Percentiles rank a stretch among this genome's conserved stretches.
Conservation (phyloP, 64 coral and sea anemone species). For the Dendrophyllia cribrosa region DNA sequence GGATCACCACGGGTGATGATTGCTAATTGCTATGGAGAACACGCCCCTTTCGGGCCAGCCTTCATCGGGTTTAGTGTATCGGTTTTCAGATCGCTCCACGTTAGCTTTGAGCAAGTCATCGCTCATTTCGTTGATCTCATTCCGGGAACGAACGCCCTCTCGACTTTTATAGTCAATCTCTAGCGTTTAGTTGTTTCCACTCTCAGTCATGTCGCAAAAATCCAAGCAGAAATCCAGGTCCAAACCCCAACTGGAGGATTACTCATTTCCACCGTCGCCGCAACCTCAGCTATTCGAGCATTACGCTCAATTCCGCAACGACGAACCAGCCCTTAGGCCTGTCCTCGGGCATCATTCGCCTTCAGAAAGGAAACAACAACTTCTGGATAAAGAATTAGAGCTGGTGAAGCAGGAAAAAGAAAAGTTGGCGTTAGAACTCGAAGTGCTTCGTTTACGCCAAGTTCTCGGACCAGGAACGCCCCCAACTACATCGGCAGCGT, state of each 20-base stretch:
- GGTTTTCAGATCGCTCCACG: neutral
- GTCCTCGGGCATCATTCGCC: neutral
- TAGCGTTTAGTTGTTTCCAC: neutral
- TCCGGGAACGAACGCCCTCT: neutral
- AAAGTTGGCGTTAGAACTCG: neutral
- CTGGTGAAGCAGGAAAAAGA: neutral
- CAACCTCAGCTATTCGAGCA: slow-evolving; percentile 2
- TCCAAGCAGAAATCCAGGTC: neutral
- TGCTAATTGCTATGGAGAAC: neutral
- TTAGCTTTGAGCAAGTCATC: neutral
- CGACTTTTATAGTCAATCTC: neutral
- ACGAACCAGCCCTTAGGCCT: neutral
- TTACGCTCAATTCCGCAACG: neutral
- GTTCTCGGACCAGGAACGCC: neutral
- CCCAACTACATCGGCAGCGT: neutral
- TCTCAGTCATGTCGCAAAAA: slow-evolving; percentile 4
- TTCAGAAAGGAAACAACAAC: neutral
- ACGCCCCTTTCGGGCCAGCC: neutral
- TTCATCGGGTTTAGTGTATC: neutral
- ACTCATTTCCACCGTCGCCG: neutral
- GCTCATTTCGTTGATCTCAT: neutral
- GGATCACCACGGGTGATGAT: neutral
- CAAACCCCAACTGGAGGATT: slow-evolving; percentile 3
- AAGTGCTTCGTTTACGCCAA: neutral
- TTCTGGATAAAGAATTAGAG: neutral